Evolutionary conservation across 1,140 invertebrate species (phyloP).

Genomic region (Orius insidiosus): DNA sequence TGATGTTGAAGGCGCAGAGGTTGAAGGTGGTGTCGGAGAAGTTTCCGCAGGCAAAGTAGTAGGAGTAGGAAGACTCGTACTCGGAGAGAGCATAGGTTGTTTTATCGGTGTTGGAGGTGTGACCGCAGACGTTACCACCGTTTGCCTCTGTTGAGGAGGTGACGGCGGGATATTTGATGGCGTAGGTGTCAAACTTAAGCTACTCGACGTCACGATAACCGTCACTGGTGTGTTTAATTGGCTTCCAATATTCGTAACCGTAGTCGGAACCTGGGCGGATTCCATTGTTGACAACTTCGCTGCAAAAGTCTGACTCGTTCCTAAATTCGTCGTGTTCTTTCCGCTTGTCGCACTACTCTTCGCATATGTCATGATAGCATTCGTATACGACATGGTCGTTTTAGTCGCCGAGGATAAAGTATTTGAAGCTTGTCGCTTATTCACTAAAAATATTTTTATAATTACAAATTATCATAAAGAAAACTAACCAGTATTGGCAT

Average conservation of each 20-base stretch:
- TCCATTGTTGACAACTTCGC: constrained; percentile 32
- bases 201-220: constrained; percentile 9
- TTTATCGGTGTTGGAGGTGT: constrained; percentile 18
- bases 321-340: constrained; percentile 10
- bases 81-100: constrained; percentile 6
- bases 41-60: constrained; percentile 1
- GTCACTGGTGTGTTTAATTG: constrained; percentile 14
- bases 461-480: not conserved
- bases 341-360: constrained; percentile 28
- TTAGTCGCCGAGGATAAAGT: constrained; percentile 32
- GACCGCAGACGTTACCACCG: constrained; percentile 1
- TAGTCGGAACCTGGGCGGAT: not conserved
- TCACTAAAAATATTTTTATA: constrained; percentile 8
- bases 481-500: constrained; percentile 30
- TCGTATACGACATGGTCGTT: constrained; percentile 42
- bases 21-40: constrained; percentile 1
- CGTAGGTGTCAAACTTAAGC: constrained; percentile 2
- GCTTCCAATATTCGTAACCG: not conserved
- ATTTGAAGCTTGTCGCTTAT: constrained; percentile 23
- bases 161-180: not conserved
- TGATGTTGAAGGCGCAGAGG: constrained; percentile 8
- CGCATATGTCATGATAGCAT: constrained; percentile 36
- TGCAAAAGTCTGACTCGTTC: constrained; percentile 38
- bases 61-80: constrained; percentile 9
- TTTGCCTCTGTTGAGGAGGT: not conserved